Evolutionary conservation across 2,113 vertebrate genomes (phyloP).

Genomic region (Lophius piscatorius): DNA sequence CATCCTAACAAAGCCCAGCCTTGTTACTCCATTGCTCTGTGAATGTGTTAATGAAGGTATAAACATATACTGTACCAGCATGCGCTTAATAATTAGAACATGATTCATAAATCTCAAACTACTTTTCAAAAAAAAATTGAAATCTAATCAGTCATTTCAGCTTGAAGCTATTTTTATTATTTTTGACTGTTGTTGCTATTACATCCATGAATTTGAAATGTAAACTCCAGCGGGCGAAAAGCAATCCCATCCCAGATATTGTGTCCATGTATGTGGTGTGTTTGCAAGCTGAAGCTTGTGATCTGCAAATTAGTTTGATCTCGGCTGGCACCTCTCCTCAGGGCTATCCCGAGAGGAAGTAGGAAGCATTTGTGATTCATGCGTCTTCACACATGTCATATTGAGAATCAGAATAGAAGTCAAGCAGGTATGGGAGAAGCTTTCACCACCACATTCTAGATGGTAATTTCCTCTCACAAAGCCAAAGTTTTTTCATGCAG

Average conservation of each 20-base stretch:
- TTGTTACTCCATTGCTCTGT: not conserved
- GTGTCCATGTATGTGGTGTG: slow-evolving; percentile 38
- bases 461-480: slow-evolving; percentile 16
- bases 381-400: slow-evolving; percentile 67
- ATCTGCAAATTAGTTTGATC: slow-evolving; percentile 75
- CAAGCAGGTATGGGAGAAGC: slow-evolving; percentile 36
- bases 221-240: slow-evolving; percentile 4
- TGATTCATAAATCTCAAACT: too few species aligned
- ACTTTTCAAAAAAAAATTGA: not conserved
- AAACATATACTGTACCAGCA: too few species aligned
- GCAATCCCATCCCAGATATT: slow-evolving; percentile 39
- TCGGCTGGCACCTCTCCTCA: slow-evolving; percentile 71
- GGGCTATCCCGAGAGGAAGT: slow-evolving; percentile 61
- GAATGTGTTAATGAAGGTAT: slow-evolving; percentile 25
- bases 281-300: slow-evolving; percentile 65
- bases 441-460: slow-evolving; percentile 13
- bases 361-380: slow-evolving; percentile 69
- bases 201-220: slow-evolving; percentile 5
- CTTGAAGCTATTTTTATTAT: not conserved
- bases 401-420: slow-evolving; percentile 55
- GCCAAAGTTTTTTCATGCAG: slow-evolving; percentile 19
- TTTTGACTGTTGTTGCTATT: slow-evolving; percentile 10
- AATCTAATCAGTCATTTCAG: too few species aligned
- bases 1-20: slow-evolving; percentile 13
- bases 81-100: too few species aligned